Evolutionary conservation across 2,888 invertebrate genomes (phyloP).

Genomic region (Ochropacha duplaris): DNA sequence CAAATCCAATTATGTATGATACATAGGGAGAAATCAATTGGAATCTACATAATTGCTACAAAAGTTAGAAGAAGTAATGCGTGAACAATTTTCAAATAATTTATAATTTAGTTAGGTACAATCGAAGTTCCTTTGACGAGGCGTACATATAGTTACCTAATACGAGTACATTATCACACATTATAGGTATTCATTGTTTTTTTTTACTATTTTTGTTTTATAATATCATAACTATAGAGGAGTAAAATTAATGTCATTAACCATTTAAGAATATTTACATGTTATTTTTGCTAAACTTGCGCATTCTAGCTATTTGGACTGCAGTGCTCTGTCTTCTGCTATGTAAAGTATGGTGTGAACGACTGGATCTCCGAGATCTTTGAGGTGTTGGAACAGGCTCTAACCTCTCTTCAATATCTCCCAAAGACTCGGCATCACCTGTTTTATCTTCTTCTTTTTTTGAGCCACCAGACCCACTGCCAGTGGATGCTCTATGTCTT

Average conservation of each 20-base stretch:
- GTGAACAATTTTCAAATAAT: too few species aligned
- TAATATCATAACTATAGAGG: too few species aligned
- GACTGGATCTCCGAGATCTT: slow-evolving; percentile 59
- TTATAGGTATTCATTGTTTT: too few species aligned
- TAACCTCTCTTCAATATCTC: slow-evolving; percentile 39
- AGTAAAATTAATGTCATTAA: not conserved
- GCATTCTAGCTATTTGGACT: slow-evolving; percentile 65
- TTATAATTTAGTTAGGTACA: too few species aligned
- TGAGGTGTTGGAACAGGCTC: slow-evolving; percentile 56
- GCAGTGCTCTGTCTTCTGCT: slow-evolving; percentile 73
- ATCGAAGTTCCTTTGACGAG: too few species aligned
- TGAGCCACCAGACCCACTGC: slow-evolving; percentile 57
- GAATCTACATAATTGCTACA: too few species aligned
- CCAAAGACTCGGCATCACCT: slow-evolving; percentile 42
- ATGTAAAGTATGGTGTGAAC: slow-evolving; percentile 66
- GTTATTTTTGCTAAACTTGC: slow-evolving; percentile 54
- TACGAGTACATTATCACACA: too few species aligned
- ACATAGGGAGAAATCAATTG: too few species aligned
- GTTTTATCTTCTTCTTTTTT: slow-evolving; percentile 46
- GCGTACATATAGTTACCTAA: too few species aligned
- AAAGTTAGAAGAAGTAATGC: too few species aligned
- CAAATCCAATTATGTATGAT: too few species aligned
- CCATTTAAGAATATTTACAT: not conserved
- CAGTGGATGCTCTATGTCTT: slow-evolving; percentile 70
- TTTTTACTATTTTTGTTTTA: too few species aligned